A percentile compares a stretch with the other conserved stretches of the same genome.
Evolutionary conservation across 2,888 invertebrate genomes (phyloP).

Genomic region (Lasius platythorax): DNA sequence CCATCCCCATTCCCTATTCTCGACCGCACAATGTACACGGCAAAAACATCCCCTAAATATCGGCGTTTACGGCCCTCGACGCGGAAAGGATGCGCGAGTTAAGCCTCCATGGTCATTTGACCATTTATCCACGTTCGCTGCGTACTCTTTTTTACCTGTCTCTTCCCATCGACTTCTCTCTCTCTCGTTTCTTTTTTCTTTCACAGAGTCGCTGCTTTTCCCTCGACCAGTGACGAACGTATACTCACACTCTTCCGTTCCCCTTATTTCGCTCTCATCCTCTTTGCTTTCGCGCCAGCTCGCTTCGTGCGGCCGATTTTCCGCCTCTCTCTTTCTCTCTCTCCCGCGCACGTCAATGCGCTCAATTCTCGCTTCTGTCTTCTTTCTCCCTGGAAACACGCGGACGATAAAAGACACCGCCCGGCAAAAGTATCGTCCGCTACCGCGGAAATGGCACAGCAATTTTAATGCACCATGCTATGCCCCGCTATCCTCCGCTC

Average conservation of each 20-base stretch:
- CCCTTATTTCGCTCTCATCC: conserved; percentile 58
- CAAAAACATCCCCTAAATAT: conserved; percentile 76
- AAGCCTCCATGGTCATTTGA: conserved; percentile 74
- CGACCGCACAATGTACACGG: conserved; percentile 55
- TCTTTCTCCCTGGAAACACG: conserved; percentile 52
- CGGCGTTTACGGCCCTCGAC: conserved; percentile 71
- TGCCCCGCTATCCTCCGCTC: conserved; percentile 6
- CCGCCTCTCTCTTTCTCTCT: conserved; percentile 33
- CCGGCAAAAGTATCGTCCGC: conserved; percentile 66
- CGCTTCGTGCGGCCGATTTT: conserved; percentile 33
- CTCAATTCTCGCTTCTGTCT: conserved; percentile 54
- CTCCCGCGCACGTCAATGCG: conserved; percentile 10
- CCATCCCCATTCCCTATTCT: conserved; percentile 34
- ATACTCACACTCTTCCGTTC: background rate
- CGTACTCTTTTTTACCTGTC: conserved; percentile 34
- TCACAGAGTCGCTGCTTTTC: conserved; percentile 15
- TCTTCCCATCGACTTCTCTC: background rate
- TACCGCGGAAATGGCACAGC: conserved; percentile 57
- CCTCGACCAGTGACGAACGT: conserved; percentile 12
- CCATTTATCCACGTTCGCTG: conserved; percentile 72
- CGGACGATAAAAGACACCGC: conserved; percentile 67
- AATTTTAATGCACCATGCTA: conserved; percentile 59
- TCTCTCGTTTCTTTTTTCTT: background rate
- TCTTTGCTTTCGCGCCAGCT: conserved; percentile 55
- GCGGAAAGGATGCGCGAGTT: conserved; percentile 65